A percentile compares a stretch with the other conserved stretches of the same genome.
These are phyloP conservation scores for Lepidurus apus DNA, from an alignment of 1,140 invertebrate species.

Conservation along the genomic window DNA sequence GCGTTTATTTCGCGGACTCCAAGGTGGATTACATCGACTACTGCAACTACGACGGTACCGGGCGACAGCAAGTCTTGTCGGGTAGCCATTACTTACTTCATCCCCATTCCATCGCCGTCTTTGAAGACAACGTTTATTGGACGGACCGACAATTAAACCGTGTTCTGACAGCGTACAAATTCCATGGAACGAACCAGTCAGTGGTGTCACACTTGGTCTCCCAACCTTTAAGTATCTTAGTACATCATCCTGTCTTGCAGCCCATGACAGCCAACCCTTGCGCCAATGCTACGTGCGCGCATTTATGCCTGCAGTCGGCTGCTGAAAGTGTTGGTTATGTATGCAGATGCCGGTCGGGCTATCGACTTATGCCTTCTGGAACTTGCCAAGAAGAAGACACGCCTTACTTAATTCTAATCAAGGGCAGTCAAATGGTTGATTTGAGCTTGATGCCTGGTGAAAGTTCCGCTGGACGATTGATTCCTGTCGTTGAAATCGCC, in stretches of 20 bases:
- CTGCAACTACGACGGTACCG: constrained; percentile 91
- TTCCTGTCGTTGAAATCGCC: constrained; percentile 84
- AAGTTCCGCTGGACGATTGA: constrained; percentile 66
- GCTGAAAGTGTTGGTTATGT: constrained; percentile 59
- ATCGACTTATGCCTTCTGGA: constrained; percentile 59
- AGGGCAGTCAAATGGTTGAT: constrained; percentile 82
- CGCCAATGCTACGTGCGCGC: constrained; percentile 68
- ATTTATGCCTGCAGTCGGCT: constrained; percentile 80
- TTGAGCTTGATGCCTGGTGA: constrained; percentile 61
- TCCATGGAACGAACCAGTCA: constrained; percentile 79
- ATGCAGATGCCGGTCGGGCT: constrained; percentile 89
- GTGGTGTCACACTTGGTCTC: constrained; percentile 91
- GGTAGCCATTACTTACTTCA: constrained; percentile 87
- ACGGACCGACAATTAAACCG: constrained; percentile 88
- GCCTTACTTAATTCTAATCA: constrained; percentile 84
- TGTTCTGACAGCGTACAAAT: constrained; percentile 77
- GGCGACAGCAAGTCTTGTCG: constrained; percentile 77
- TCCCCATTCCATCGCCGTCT: constrained; percentile 89
- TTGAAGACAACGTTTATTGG: constrained; percentile 92
- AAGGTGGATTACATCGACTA: constrained; percentile 98
- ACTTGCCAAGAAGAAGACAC: constrained; percentile 76
- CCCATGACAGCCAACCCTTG: constrained; percentile 81
- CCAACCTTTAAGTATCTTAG: constrained; percentile 88
- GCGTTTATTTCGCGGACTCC: constrained; percentile 96
- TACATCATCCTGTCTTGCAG: constrained; percentile 88